A percentile compares a stretch with the other conserved stretches of the same genome.
Conservation (phyloP, 2,888 invertebrate genomes). For the Pilophorus perplexus region DNA sequence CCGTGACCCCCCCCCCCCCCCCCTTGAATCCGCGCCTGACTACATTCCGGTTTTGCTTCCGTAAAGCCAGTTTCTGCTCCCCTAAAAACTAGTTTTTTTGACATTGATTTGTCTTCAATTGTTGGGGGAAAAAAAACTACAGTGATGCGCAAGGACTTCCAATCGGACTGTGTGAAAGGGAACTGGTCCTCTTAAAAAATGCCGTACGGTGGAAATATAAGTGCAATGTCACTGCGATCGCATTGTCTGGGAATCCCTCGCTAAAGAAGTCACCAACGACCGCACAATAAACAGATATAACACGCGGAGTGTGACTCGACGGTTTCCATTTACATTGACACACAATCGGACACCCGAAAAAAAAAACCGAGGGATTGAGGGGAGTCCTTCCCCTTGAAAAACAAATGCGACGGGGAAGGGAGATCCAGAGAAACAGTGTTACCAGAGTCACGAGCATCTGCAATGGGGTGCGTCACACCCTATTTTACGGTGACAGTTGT, state of each 20-base stretch:
- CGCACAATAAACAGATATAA: conserved; percentile 34
- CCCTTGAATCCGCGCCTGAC: no score
- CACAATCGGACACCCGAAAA: conserved; percentile 22
- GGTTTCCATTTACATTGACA: conserved; percentile 41
- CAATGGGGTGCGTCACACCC: conserved; percentile 33
- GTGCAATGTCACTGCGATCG: conserved; percentile 25
- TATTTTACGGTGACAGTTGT: neutral
- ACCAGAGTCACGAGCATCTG: conserved; percentile 23
- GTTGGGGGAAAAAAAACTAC: no score
- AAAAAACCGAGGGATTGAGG: neutral
- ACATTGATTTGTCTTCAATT: conserved; percentile 27
- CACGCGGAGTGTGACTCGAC: conserved; percentile 39
- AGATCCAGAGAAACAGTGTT: conserved; percentile 3
- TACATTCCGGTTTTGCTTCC: no score
- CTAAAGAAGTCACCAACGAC: conserved; percentile 37
- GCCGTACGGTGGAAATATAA: neutral
- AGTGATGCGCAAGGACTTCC: conserved; percentile 9
- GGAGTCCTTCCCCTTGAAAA: neutral
- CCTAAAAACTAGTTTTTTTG: no score
- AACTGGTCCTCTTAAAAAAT: conserved; percentile 6
- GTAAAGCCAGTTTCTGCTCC: no score
- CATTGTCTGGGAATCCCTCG: neutral
- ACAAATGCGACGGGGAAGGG: neutral
- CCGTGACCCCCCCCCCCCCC: no score
- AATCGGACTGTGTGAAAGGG: no score